Evolutionary conservation across 2,797 vertebrate species (phyloP).

Genomic region (Eulemur rubriventer): DNA sequence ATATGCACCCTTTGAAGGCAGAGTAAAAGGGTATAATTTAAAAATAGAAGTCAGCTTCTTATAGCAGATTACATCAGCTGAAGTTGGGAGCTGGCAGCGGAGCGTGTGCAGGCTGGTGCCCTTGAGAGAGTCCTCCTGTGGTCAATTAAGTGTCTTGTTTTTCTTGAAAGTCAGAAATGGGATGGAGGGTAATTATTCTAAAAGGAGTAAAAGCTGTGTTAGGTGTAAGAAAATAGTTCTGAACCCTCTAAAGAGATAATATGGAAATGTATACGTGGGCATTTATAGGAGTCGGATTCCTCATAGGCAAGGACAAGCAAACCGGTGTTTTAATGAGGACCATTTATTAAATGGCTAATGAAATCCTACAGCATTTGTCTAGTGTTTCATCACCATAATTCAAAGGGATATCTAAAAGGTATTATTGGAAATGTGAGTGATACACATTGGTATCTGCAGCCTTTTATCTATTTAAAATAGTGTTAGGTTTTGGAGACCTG

Average conservation of each 20-base stretch:
- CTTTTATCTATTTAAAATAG: neutral
- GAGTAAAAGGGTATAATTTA: slow-evolving; percentile 75
- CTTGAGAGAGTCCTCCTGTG: slow-evolving; percentile 81
- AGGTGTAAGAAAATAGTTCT: slow-evolving; percentile 58
- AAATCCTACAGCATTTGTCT: slow-evolving; percentile 40
- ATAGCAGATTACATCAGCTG: slow-evolving; percentile 85
- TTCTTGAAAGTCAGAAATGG: slow-evolving; percentile 80
- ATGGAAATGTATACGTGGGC: slow-evolving; percentile 41
- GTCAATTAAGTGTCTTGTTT: slow-evolving; percentile 82
- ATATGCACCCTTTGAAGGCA: slow-evolving; percentile 81
- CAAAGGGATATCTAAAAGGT: neutral
- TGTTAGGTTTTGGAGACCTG: neutral
- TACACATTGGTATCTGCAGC: neutral
- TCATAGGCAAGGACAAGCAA: slow-evolving; percentile 37
- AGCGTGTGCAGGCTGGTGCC: slow-evolving; percentile 72
- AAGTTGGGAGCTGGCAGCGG: slow-evolving; percentile 68
- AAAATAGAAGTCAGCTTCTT: slow-evolving; percentile 85
- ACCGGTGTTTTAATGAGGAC: slow-evolving; percentile 32
- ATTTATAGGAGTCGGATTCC: neutral
- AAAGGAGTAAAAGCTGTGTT: slow-evolving; percentile 69
- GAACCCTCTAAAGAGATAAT: slow-evolving; percentile 48
- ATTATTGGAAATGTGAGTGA: neutral
- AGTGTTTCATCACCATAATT: slow-evolving; percentile 15
- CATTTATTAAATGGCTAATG: slow-evolving; percentile 51
- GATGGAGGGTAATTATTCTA: slow-evolving; percentile 68